phyloP scores from a whole-genome alignment of 2,797 vertebrate genomes.

The Zalophus californianus region DNA sequence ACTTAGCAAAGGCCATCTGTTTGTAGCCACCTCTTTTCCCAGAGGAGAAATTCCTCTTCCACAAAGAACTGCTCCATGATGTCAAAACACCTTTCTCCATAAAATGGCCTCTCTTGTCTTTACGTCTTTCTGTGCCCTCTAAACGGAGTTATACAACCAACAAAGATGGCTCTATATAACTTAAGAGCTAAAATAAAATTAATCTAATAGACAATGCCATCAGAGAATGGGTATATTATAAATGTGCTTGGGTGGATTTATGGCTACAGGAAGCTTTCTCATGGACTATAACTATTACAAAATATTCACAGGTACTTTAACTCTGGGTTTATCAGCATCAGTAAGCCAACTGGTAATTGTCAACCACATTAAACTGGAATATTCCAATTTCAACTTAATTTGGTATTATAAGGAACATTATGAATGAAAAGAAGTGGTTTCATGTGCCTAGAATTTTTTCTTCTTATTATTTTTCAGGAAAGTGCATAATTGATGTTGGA shows the following conservation, averaged over 20 bases:
- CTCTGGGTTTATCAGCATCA: background rate
- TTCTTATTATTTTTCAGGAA: slow-evolving; percentile 24
- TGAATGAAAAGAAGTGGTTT: slow-evolving; percentile 31
- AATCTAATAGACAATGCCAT: slow-evolving; percentile 26
- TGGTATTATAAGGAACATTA: background rate
- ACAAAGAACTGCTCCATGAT: slow-evolving; percentile 72
- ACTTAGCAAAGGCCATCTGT: slow-evolving; percentile 84
- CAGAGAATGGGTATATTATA: background rate
- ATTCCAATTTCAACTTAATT: slow-evolving; percentile 45
- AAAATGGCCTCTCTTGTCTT: slow-evolving; percentile 64
- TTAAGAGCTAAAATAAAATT: slow-evolving; percentile 61
- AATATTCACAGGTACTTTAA: background rate
- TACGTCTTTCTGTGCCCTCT: slow-evolving; percentile 30
- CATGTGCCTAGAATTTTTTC: background rate
- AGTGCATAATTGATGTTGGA: background rate
- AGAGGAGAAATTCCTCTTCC: slow-evolving; percentile 69
- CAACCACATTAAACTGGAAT: background rate
- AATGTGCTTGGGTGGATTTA: background rate
- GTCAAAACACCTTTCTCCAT: slow-evolving; percentile 68
- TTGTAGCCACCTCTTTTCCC: slow-evolving; percentile 76
- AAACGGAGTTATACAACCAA: slow-evolving; percentile 35
- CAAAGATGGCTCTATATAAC: background rate
- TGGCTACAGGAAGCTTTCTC: background rate
- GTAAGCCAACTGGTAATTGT: background rate
- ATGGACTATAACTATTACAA: slow-evolving; percentile 35